Conservation (phyloP, 2,888 invertebrate genomes). For the Mythimna albipuncta region DNA sequence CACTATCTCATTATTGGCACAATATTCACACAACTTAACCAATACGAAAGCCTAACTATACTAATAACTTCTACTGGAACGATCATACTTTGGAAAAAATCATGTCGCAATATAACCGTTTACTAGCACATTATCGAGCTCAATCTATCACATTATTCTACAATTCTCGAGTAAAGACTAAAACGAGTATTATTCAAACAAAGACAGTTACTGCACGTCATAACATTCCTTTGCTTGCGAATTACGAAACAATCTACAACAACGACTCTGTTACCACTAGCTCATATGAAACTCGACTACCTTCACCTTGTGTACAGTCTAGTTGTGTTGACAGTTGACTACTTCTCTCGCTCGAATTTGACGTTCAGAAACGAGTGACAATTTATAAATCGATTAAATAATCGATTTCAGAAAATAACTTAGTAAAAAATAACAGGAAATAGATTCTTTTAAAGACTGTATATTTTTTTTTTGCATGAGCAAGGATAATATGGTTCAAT, state of each 20-base stretch:
- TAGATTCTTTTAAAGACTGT: slow-evolving; percentile 22
- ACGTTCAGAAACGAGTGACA: slow-evolving; percentile 53
- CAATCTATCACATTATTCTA: slow-evolving; percentile 84
- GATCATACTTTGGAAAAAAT: slow-evolving; percentile 88
- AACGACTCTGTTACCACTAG: slow-evolving; percentile 78
- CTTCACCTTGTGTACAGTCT: slow-evolving; percentile 44
- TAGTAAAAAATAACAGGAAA: not conserved
- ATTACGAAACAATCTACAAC: slow-evolving; percentile 74
- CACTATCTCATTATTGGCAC: slow-evolving; percentile 91
- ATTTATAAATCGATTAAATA: slow-evolving; percentile 11
- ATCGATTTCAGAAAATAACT: not conserved
- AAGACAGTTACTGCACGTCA: slow-evolving; percentile 89
- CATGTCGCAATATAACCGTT: slow-evolving; percentile 80
- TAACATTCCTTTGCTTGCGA: slow-evolving; percentile 84
- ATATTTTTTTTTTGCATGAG: slow-evolving; percentile 70
- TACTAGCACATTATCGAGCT: slow-evolving; percentile 70
- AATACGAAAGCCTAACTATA: slow-evolving; percentile 89
- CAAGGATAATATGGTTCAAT: slow-evolving; percentile 73
- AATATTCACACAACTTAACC: slow-evolving; percentile 89
- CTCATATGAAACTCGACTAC: slow-evolving; percentile 47
- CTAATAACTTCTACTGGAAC: slow-evolving; percentile 88
- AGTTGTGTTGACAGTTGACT: slow-evolving; percentile 28
- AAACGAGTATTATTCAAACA: slow-evolving; percentile 85
- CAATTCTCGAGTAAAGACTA: slow-evolving; percentile 73
- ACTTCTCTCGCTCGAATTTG: slow-evolving; percentile 36